Evolutionary conservation across 2,888 invertebrate species (phyloP).

Genomic region (Cabera pusaria): DNA sequence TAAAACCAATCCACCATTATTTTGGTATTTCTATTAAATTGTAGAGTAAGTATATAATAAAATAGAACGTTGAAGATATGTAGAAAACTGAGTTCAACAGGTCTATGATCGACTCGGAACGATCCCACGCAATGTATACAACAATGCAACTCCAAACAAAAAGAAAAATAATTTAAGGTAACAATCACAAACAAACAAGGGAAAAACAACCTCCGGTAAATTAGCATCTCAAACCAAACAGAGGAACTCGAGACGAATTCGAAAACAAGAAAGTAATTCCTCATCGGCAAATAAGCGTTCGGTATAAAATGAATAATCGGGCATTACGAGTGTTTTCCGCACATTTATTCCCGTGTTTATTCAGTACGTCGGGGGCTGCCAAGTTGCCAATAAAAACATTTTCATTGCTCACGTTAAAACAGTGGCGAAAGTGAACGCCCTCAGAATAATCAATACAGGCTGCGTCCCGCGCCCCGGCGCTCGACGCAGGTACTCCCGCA

Average conservation of each 20-base stretch:
- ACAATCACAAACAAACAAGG: constrained; percentile 15
- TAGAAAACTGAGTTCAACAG: constrained; percentile 14
- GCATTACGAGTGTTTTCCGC: constrained; percentile 51
- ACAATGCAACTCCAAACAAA: constrained; percentile 11
- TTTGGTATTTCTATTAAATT: no score
- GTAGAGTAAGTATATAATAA: no score
- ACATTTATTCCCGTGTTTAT: constrained; percentile 63
- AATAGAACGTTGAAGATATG: no score
- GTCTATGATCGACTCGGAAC: constrained; percentile 7
- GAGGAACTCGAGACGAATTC: constrained; percentile 2
- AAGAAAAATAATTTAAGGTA: constrained; percentile 5
- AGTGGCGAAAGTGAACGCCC: constrained; percentile 80
- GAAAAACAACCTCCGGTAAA: constrained; percentile 12
- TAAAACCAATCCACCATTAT: no score
- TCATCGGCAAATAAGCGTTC: constrained; percentile 43
- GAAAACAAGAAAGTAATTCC: constrained; percentile 30
- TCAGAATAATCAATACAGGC: constrained; percentile 52
- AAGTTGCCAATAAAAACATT: constrained; percentile 78
- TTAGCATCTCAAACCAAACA: constrained; percentile 13
- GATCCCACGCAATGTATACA: neutral
- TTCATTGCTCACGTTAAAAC: constrained; percentile 78
- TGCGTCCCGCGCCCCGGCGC: constrained; percentile 48
- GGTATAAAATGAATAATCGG: constrained; percentile 57
- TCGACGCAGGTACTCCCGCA: constrained; percentile 70
- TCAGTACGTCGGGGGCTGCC: constrained; percentile 54